A percentile compares a stretch with the other conserved stretches of the same genome.
These are phyloP conservation scores for Vesta saturnalis DNA, from an alignment of 2,888 invertebrate genomes.

Conservation along the genomic window DNA sequence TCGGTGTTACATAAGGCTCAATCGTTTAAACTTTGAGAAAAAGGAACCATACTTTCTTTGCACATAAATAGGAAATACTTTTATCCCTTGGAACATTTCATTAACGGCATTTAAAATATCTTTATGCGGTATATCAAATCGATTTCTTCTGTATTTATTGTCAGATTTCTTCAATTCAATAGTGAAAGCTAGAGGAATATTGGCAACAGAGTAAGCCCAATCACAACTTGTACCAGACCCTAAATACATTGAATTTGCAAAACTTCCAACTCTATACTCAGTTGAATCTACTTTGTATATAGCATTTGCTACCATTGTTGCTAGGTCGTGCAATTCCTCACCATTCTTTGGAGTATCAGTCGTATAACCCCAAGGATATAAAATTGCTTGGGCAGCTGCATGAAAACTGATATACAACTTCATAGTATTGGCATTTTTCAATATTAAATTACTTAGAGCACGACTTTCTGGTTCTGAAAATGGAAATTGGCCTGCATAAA, in stretches of 20 bases:
- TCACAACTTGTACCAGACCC: conserved; percentile 76
- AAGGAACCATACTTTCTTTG: no score
- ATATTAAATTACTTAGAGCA: conserved; percentile 68
- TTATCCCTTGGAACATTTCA: conserved; percentile 71
- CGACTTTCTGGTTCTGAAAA: conserved; percentile 68
- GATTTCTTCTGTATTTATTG: no score
- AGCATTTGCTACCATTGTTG: conserved; percentile 61
- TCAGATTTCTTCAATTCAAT: conserved; percentile 64
- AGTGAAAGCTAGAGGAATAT: conserved; percentile 69
- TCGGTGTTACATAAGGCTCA: no score
- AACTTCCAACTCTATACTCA: conserved; percentile 65
- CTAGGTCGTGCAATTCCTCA: conserved; percentile 62
- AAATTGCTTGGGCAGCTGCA: conserved; percentile 72
- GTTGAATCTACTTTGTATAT: conserved; percentile 58
- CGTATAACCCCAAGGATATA: conserved; percentile 76
- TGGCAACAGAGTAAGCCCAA: conserved; percentile 67
- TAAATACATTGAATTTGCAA: conserved; percentile 63
- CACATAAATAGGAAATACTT: conserved; percentile 54
- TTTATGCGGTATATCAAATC: conserved; percentile 68
- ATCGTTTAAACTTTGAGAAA: no score
- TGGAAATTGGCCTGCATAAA: conserved; percentile 59
- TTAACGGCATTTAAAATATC: conserved; percentile 66
- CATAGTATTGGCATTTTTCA: conserved; percentile 62
- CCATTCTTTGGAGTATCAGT: conserved; percentile 65
- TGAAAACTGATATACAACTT: conserved; percentile 77